Percentiles rank a stretch among this genome's conserved stretches.
Conservation (phyloP, 2,797 vertebrate species). For the Poliocrania exsul region DNA sequence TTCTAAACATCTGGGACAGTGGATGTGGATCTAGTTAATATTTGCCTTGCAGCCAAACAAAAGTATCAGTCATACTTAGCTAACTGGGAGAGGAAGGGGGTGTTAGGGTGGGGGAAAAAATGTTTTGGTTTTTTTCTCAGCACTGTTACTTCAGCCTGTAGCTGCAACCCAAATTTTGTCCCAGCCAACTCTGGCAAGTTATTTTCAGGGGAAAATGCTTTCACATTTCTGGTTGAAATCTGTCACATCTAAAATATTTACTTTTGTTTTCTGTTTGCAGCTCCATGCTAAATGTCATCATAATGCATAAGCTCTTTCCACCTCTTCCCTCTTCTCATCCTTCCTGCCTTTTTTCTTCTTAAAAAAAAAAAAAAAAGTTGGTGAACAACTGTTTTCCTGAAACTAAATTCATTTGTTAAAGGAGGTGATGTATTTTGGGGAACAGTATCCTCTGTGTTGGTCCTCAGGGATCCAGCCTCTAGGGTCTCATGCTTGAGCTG, state of each 20-base stretch:
- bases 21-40: slow-evolving; percentile 61
- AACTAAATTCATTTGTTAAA: background rate
- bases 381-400: background rate
- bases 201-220: background rate
- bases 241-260: background rate
- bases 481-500: slow-evolving; percentile 4
- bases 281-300: background rate
- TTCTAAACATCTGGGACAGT: slow-evolving; percentile 73
- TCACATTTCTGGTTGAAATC: slow-evolving; percentile 9
- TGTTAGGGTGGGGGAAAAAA: background rate
- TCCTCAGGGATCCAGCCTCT: background rate
- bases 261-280: slow-evolving; percentile 28
- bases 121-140: slow-evolving; percentile 23
- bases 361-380: background rate
- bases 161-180: slow-evolving; percentile 24
- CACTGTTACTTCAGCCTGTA: slow-evolving; percentile 7
- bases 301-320: background rate
- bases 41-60: slow-evolving; percentile 55
- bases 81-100: slow-evolving; percentile 1
- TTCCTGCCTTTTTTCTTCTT: background rate
- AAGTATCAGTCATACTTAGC: slow-evolving; percentile 49
- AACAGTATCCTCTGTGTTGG: background rate
- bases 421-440: background rate
- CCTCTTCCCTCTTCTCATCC: background rate
- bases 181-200: background rate